phyloP scores from a whole-genome alignment of 2,797 vertebrate species.

The Vultur gryphus region DNA sequence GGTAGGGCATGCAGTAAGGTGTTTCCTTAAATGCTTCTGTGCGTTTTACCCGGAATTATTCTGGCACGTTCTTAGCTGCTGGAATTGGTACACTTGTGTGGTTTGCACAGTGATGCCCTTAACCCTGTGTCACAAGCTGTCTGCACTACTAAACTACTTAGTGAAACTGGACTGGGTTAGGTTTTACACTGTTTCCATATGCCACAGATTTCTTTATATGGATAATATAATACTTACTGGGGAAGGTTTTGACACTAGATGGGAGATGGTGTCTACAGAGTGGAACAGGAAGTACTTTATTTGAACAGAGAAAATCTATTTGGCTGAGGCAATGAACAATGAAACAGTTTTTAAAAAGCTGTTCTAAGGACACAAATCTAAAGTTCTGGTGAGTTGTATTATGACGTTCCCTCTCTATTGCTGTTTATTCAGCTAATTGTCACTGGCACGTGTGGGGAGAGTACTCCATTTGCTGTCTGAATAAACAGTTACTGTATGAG shows the following conservation, averaged over 20 bases:
- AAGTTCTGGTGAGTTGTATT: neutral
- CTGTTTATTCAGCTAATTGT: neutral
- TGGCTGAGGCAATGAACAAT: neutral
- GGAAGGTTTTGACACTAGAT: neutral
- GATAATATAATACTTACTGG: neutral
- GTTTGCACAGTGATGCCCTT: neutral
- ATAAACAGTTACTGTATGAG: neutral
- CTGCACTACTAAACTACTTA: neutral
- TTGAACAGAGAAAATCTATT: neutral
- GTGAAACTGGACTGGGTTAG: neutral
- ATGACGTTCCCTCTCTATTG: neutral
- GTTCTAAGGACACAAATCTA: neutral
- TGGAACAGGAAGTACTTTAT: neutral
- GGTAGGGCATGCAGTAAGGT: neutral
- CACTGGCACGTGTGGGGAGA: fast-evolving
- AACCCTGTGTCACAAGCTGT: neutral
- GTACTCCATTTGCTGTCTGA: neutral
- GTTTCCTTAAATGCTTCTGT: neutral
- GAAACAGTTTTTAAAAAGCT: neutral
- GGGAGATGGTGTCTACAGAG: neutral
- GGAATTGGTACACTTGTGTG: neutral
- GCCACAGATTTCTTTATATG: neutral
- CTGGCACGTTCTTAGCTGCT: neutral
- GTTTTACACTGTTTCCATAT: neutral
- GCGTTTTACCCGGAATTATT: neutral